Evolutionary conservation across 2,888 invertebrate genomes (phyloP), one percentile per base, ranked within the genome.

Genomic region (Ophonus ardosiacus): DNA sequence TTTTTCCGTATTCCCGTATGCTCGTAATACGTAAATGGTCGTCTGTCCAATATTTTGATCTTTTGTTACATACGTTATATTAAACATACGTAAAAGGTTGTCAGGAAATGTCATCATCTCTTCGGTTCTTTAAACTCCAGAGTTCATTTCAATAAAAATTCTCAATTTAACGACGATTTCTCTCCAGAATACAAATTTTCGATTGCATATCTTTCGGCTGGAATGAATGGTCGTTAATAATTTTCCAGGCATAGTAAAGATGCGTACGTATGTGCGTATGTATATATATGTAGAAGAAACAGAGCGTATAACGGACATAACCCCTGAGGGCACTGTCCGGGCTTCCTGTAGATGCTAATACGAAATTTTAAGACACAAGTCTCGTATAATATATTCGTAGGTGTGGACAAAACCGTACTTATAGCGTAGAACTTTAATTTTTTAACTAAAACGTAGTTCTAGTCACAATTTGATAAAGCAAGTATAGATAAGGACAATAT

Each of bases 251-350:
- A 10, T 51, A 13, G 43, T 51, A 38, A 38, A 38, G 40, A 74
- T 51, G 43, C 43, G 43, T 51, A 51, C 5, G 31, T 51, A 51
- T 13, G 24, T 63, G 21, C 63, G 63, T 13, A 63, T 63, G 63
- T 31, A 31, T 31, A 31, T 31, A 31, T 31, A 31, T 24, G 63
- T 63, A 15, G 15, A 63, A 63, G 18, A 63, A 63, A 21, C 63
- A 63, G 63, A 63, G 31, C 68, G 38, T 68, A 74, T 74, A 74
- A 74, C 71, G 71, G 71, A 74, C 71, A 74, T 74, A 74, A n/a
- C 21, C 4, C 31, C 13, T 0, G 71, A 68, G 71, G 71, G 43
- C 71, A 74, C 17, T 74, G 71, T 18, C 71, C 71, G 17, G 18
- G 13, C n/a, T 74, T 74, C 71, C 71, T 74, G 71, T 74, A 40